A percentile compares a stretch with the other conserved stretches of the same genome.
Evolutionary conservation across 2,888 invertebrate genomes (phyloP).

Genomic region (Oscheius sp.): DNA sequence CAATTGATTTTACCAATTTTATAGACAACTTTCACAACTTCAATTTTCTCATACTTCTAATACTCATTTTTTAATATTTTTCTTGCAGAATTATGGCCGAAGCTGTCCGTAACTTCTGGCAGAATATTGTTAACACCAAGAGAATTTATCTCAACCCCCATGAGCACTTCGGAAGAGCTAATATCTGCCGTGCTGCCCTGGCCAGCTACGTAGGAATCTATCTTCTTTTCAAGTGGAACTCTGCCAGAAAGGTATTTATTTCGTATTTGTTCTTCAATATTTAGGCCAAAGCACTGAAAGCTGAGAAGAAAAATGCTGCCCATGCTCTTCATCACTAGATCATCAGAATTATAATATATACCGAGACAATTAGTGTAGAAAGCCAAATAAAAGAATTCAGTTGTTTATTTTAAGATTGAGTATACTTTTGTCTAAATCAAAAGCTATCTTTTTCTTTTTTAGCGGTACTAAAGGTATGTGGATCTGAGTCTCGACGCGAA

Average conservation of each 20-base stretch:
- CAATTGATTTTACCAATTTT: too few species aligned
- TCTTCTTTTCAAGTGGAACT: conserved; percentile 63
- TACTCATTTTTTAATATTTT: too few species aligned
- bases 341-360: neutral
- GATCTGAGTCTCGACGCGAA: too few species aligned
- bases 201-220: conserved; percentile 64
- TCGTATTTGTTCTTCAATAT: conserved; percentile 1
- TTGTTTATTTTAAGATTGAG: too few species aligned
- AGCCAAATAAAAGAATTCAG: too few species aligned
- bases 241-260: conserved; percentile 51
- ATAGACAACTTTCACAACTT: too few species aligned
- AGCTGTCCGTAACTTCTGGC: conserved; percentile 63
- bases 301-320: conserved; percentile 49
- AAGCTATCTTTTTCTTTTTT: too few species aligned
- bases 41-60: too few species aligned
- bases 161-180: conserved; percentile 67
- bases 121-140: conserved; percentile 60
- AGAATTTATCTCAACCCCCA: conserved; percentile 64
- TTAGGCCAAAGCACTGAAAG: conserved; percentile 38
- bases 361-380: neutral
- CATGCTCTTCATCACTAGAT: conserved; percentile 25
- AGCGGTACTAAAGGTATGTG: too few species aligned
- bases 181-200: conserved; percentile 65
- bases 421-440: too few species aligned
- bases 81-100: too few species aligned